Base-by-base conservation (phyloP, 1,140 invertebrate species). In the Anoplophora glabripennis region DNA sequence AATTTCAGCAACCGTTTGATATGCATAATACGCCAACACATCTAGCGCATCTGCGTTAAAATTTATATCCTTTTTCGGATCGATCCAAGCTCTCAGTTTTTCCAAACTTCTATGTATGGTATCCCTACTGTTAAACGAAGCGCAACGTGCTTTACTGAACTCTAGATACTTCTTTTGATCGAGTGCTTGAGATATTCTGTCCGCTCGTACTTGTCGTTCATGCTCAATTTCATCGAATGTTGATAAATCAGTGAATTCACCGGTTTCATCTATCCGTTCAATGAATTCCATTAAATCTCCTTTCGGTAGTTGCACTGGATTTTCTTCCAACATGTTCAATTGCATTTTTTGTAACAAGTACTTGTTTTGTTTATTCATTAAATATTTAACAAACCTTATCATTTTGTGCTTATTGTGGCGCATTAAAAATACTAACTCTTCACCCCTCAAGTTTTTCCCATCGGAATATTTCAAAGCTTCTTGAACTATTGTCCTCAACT, bases 1-100 rank as follows among this genome's bases (percentile, higher is more conserved):
- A 55, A 89, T 80, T 70, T 87, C 83, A 17, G 86, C 86, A 3
- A 89, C 83, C 14, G 84, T 88, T 71, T 89, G 86, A 76, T 86
- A 86, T 4, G 86, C 86, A 59, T 88, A 75, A 69, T 88, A 88
- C 59, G 81, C 79, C 36, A 89, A 67, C 3, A 88, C 81, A 72
- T 88, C 86, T 53, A 86, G 64, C 2, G 83, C 83, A 44, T 70
- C 67, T 4, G 65, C 35, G 9, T 70, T 74, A 49, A 81, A 72
- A 52, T 75, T 78, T 11, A 80, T 63, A 54, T 79, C 75, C 57
- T 78, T 77, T 36, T 69, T 75, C 4, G 79, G 80, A 62, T 81
- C 80, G 7, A 82, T 67, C 81, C 80, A 82, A 38, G 62, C 63
- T 57, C 77, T 75, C 15, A 82, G 61, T 65, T 79, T 78, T n/a